Evolutionary conservation across 2,888 invertebrate species (phyloP).

Genomic region (Lacanobia oleracea): DNA sequence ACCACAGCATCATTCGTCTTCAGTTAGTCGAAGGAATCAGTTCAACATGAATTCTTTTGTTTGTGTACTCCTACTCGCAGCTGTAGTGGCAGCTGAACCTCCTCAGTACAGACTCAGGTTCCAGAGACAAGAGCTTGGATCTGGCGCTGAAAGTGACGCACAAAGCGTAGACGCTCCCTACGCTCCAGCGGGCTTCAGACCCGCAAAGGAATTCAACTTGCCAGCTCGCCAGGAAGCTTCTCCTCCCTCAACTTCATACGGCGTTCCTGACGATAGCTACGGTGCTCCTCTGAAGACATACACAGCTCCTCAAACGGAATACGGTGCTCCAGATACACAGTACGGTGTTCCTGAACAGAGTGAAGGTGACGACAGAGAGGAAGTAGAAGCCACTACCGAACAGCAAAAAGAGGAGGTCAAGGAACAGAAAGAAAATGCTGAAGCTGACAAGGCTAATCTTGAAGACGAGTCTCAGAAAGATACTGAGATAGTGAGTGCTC

Average conservation of each 20-base stretch:
- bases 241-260: slow-evolving; percentile 83
- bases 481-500: slow-evolving; percentile 80
- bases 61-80: slow-evolving; percentile 79
- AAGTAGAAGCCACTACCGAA: slow-evolving; percentile 18
- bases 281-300: slow-evolving; percentile 83
- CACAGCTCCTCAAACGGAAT: slow-evolving; percentile 75
- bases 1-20: slow-evolving; percentile 85
- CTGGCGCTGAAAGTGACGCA: slow-evolving; percentile 64
- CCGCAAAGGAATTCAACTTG: slow-evolving; percentile 80
- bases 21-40: slow-evolving; percentile 74
- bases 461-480: slow-evolving; percentile 77
- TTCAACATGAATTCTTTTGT: slow-evolving; percentile 80
- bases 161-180: slow-evolving; percentile 79
- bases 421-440: slow-evolving; percentile 47
- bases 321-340: slow-evolving; percentile 66
- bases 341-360: slow-evolving; percentile 66
- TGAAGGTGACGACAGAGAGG: slow-evolving; percentile 37
- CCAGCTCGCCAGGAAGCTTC: slow-evolving; percentile 79
- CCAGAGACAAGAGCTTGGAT: slow-evolving; percentile 78
- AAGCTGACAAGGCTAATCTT: slow-evolving; percentile 72
- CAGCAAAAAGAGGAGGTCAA: slow-evolving; percentile 39
- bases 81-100: slow-evolving; percentile 82
- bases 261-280: slow-evolving; percentile 84
- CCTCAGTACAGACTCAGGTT: slow-evolving; percentile 79
- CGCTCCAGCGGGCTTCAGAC: slow-evolving; percentile 82